A percentile compares a stretch with the other conserved stretches of the same genome.
phyloP scores from a whole-genome alignment of 2,797 vertebrate genomes.

The Chaetodon trifasciatus region DNA sequence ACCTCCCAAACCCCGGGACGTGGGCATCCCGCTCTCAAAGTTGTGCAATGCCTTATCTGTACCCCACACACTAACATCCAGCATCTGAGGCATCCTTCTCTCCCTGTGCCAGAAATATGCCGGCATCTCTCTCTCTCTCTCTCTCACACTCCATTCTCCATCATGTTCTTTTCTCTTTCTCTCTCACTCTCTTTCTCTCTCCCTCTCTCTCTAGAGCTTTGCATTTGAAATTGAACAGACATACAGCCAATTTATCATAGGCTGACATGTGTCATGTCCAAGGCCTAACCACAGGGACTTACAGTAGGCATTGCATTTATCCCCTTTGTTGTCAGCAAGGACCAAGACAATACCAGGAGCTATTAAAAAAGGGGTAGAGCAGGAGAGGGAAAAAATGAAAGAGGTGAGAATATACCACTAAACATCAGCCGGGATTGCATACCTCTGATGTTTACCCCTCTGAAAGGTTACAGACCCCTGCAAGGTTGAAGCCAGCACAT shows the following conservation, averaged over 20 bases:
- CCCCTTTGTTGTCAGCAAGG: constrained; percentile 93
- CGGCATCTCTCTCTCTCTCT: constrained; percentile 74
- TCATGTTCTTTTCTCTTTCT: constrained; percentile 63
- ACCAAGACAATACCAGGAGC: constrained; percentile 89
- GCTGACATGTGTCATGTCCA: constrained; percentile 99
- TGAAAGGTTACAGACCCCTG: constrained; percentile 83
- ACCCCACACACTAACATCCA: constrained; percentile 92
- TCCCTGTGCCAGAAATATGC: constrained; percentile 90
- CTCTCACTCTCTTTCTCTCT: constrained; percentile 65
- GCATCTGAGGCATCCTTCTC: constrained; percentile 91
- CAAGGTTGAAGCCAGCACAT: constrained; percentile 81
- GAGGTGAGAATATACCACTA: constrained; percentile 78
- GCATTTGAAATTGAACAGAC: constrained; percentile 99
- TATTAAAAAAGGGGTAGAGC: constrained; percentile 84
- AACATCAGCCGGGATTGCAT: constrained; percentile 83
- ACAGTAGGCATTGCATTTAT: constrained; percentile 94
- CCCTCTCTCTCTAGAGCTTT: constrained; percentile 95
- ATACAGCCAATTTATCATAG: constrained; percentile 99
- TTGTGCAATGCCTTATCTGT: constrained; percentile 94
- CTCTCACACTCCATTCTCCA: constrained; percentile 67
- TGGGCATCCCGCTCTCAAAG: constrained; percentile 93
- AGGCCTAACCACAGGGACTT: constrained; percentile 96
- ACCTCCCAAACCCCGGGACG: constrained; percentile 90
- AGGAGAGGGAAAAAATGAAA: constrained; percentile 66
- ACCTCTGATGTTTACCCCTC: constrained; percentile 75